Conservation (phyloP, 2,113 vertebrate genomes). For the Podocnemis expansa region DNA sequence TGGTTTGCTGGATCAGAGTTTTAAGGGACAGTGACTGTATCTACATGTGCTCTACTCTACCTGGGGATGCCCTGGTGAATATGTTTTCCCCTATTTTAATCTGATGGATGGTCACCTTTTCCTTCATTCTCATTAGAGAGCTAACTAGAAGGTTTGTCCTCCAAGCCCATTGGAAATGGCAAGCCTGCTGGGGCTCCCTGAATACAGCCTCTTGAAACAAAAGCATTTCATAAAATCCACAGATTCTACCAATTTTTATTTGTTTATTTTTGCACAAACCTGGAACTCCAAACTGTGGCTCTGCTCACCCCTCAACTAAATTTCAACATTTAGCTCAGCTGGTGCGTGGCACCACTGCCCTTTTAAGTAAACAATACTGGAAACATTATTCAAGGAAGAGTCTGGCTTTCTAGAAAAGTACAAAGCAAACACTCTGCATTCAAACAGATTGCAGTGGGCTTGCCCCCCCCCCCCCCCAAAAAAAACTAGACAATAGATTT, state of each 20-base stretch:
- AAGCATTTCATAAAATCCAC: not conserved
- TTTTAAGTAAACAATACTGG: not conserved
- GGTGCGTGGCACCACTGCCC: not conserved
- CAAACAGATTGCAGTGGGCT: too few relatives aligned
- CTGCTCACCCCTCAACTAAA: not conserved
- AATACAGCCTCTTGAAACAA: not conserved
- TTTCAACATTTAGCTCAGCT: not conserved
- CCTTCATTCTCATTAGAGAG: fast-evolving
- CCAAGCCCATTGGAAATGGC: not conserved
- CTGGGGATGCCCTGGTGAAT: not conserved
- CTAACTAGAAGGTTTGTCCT: fast-evolving
- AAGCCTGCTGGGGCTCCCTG: not conserved
- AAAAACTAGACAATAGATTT: too few relatives aligned
- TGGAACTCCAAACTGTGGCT: not conserved
- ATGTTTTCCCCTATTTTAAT: fast-evolving
- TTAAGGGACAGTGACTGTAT: not conserved
- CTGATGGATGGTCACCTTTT: not conserved
- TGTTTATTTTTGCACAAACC: too few relatives aligned
- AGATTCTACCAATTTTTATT: not conserved
- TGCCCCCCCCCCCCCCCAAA: too few relatives aligned
- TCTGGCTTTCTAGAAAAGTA: too few relatives aligned
- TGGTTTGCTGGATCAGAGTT: not conserved
- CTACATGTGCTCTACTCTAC: not conserved
- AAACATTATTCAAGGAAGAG: not conserved
- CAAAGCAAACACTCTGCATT: too few relatives aligned